A percentile compares a stretch with the other conserved stretches of the same genome.
Conservation (phyloP, 2,113 vertebrate species). For the Dinomys branickii region DNA sequence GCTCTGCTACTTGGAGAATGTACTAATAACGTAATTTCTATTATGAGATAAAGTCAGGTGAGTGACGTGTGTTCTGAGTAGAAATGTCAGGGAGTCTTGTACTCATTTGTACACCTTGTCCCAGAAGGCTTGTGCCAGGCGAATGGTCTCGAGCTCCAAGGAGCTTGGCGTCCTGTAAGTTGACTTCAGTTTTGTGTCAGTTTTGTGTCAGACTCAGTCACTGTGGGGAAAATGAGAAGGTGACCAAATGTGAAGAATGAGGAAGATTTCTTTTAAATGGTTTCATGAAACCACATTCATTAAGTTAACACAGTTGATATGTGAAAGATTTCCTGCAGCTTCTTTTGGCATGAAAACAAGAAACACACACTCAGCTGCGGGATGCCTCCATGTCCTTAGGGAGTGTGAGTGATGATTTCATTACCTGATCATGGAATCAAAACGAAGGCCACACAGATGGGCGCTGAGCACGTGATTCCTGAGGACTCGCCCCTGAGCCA, state of each 20-base stretch:
- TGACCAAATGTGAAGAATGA: neutral
- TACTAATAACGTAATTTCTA: constrained; percentile 17
- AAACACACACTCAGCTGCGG: constrained; percentile 42
- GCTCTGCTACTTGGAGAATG: neutral
- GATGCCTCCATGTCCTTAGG: fast-evolving
- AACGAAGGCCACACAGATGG: neutral
- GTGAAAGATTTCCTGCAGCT: constrained; percentile 3
- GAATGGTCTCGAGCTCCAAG: neutral
- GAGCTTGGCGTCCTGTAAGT: neutral
- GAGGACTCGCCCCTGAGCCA: neutral
- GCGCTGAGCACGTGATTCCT: fast-evolving
- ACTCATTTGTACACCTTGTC: neutral
- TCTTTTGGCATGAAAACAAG: constrained; percentile 37
- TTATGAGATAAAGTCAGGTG: neutral
- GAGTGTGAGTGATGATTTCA: constrained; percentile 2
- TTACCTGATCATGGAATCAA: constrained; percentile 18
- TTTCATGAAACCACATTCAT: neutral
- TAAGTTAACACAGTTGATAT: neutral
- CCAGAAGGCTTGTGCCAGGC: neutral
- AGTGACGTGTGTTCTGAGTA: neutral
- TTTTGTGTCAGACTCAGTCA: neutral
- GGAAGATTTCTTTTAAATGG: neutral
- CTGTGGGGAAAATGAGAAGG: neutral
- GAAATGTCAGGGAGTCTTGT: neutral
- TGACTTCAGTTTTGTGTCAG: constrained; percentile 4